phyloP scores from a whole-genome alignment of 2,113 vertebrate species.

The Rhineura floridana region DNA sequence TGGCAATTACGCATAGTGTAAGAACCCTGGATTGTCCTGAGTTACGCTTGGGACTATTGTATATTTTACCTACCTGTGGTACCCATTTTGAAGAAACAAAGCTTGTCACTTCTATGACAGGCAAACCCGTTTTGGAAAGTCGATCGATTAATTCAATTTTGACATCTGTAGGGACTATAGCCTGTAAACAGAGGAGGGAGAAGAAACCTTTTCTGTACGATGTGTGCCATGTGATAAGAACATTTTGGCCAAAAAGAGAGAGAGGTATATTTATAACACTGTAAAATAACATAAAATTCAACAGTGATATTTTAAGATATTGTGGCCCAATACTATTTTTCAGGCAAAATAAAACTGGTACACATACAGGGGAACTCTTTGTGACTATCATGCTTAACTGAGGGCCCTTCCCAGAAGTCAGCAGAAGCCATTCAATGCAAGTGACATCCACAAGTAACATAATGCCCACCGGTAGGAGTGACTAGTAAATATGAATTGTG shows the following conservation, averaged over 20 bases:
- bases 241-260: neutral
- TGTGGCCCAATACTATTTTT: neutral
- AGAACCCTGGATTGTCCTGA: neutral
- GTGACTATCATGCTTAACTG: neutral
- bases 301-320: neutral
- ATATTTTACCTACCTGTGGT: conserved; percentile 85
- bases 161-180: conserved; percentile 87
- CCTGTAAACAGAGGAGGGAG: conserved; percentile 70
- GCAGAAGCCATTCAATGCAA: neutral
- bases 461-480: too few species aligned
- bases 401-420: conserved; percentile 29
- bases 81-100: conserved; percentile 97
- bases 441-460: too few species aligned
- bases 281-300: neutral
- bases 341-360: conserved; percentile 3
- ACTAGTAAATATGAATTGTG: too few species aligned
- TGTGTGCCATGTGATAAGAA: neutral
- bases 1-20: neutral
- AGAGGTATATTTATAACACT: neutral
- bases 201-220: conserved; percentile 17
- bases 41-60: neutral
- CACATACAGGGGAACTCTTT: neutral
- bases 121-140: conserved; percentile 89
- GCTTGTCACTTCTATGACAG: conserved; percentile 93
- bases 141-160: conserved; percentile 93